Conservation (phyloP, 2,888 invertebrate genomes). For the Ophion ventricosus region DNA sequence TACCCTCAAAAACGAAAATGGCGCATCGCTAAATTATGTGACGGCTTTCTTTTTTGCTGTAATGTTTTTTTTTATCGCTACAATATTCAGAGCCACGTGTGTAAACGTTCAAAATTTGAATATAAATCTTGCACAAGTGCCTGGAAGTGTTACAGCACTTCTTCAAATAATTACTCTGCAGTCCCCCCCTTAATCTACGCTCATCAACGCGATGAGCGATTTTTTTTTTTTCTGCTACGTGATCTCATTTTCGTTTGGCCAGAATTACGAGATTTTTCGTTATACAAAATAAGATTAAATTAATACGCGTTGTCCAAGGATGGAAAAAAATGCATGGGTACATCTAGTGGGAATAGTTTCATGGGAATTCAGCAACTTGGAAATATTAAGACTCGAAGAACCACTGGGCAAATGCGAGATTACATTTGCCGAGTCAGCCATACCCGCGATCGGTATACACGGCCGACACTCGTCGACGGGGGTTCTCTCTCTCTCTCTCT, state of each 20-base stretch:
- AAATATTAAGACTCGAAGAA: conserved; percentile 67
- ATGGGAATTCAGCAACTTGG: background rate
- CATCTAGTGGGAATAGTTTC: background rate
- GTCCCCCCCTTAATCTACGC: too few relatives aligned
- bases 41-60: too few relatives aligned
- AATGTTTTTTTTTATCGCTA: too few relatives aligned
- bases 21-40: too few relatives aligned
- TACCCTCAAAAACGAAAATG: too few relatives aligned
- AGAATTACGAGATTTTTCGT: too few relatives aligned
- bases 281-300: too few relatives aligned
- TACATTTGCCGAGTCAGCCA: conserved; percentile 77
- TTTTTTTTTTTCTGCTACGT: background rate
- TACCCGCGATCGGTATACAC: conserved; percentile 62
- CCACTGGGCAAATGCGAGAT: conserved; percentile 75
- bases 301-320: background rate
- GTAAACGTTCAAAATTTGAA: too few relatives aligned
- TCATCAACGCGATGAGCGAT: background rate
- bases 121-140: background rate
- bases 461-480: conserved; percentile 52
- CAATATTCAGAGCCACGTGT: too few relatives aligned
- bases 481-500: conserved; percentile 17
- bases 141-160: background rate
- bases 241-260: background rate
- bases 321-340: background rate
- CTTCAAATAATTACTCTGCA: too few relatives aligned